Percentiles rank a stretch among this genome's conserved stretches.
phyloP scores from a whole-genome alignment of 2,888 invertebrate species.

The Zygothrica quintamaculata region DNA sequence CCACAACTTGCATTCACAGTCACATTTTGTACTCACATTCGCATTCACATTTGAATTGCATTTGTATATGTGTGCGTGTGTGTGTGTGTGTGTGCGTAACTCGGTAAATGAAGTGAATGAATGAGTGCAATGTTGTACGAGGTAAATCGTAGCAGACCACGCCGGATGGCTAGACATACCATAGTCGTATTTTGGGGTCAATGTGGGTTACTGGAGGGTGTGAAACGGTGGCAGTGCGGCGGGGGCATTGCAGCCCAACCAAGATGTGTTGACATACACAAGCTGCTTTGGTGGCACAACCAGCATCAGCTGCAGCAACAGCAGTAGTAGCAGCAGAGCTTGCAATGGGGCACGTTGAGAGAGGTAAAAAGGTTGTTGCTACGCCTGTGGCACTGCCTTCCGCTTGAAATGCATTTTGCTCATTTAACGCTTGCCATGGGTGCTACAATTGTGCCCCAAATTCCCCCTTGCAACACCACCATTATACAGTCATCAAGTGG shows the following conservation, averaged over 20 bases:
- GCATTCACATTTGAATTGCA: conserved; percentile 16
- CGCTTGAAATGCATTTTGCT: conserved; percentile 57
- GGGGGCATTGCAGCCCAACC: conserved; percentile 10
- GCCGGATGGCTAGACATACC: conserved; percentile 62
- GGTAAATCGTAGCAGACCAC: conserved; percentile 34
- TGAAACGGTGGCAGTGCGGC: too few species aligned
- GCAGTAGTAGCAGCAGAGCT: background rate
- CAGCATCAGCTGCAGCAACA: background rate
- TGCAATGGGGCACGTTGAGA: background rate
- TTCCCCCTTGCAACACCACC: conserved; percentile 18
- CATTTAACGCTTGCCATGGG: conserved; percentile 47
- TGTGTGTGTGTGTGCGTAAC: conserved; percentile 70
- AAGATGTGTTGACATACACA: conserved; percentile 66
- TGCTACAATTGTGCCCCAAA: conserved; percentile 22
- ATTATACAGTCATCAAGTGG: background rate
- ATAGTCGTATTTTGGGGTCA: conserved; percentile 57
- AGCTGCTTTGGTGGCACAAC: background rate
- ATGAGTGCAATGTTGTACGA: conserved; percentile 50
- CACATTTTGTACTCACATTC: conserved; percentile 4
- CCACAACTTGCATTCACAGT: conserved; percentile 35
- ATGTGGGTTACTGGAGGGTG: conserved; percentile 36
- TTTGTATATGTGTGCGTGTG: too few species aligned
- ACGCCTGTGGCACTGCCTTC: conserved; percentile 31
- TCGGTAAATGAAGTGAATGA: conserved; percentile 70
- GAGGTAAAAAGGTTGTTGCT: background rate